These are phyloP conservation scores for Tetragnatha montana DNA, from an alignment of 2,888 invertebrate species.

Conservation along the genomic window DNA sequence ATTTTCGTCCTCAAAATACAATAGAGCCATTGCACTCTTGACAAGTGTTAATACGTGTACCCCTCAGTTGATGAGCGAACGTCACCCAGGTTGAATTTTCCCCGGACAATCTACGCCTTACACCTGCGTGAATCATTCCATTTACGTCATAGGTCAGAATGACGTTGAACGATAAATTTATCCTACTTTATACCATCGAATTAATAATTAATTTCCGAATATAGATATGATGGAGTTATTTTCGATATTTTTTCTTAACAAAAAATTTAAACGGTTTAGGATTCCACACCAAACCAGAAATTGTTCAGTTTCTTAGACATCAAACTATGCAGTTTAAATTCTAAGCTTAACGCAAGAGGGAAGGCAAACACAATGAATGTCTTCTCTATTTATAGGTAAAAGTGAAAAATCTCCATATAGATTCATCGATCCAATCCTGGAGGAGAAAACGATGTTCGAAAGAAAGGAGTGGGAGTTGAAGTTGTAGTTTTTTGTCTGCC, in stretches of 20 bases:
- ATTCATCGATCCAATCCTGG: constrained; percentile 23
- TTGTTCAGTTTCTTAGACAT: background rate
- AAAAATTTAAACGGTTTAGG: background rate
- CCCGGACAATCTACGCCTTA: background rate
- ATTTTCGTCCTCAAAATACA: background rate
- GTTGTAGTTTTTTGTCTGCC: constrained; percentile 3
- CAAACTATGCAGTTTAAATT: background rate
- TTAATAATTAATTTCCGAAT: background rate
- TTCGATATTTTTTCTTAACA: background rate
- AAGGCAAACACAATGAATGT: background rate
- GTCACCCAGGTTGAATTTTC: background rate
- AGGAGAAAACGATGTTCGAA: background rate
- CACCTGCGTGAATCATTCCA: background rate
- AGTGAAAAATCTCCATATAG: background rate
- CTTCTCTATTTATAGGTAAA: background rate
- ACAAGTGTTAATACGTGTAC: background rate
- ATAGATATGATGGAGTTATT: background rate
- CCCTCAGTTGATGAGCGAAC: background rate
- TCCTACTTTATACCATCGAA: background rate
- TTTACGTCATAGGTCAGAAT: constrained; percentile 6
- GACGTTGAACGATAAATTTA: constrained; percentile 25
- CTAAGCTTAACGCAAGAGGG: background rate
- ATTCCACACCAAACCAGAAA: background rate
- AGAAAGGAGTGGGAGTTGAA: constrained; percentile 22
- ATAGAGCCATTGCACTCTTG: background rate